phyloP scores from a whole-genome alignment of 2,113 vertebrate species.

The Marmota flaviventris region DNA sequence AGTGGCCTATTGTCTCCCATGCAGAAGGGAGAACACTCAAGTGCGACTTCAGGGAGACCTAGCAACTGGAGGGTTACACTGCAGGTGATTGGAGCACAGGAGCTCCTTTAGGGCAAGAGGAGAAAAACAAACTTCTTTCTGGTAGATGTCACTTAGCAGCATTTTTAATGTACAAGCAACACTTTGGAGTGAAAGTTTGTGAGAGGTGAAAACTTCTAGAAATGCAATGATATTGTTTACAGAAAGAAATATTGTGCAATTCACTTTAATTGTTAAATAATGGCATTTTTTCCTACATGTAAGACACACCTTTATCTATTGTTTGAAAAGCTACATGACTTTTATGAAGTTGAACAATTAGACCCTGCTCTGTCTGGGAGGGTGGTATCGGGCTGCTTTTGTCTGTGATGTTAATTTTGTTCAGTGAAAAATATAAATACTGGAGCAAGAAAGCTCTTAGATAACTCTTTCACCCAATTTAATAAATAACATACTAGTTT shows the following conservation, averaged over 20 bases:
- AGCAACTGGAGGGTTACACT: slow-evolving; percentile 50
- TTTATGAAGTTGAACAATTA: slow-evolving; percentile 58
- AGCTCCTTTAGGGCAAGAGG: neutral
- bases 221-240: slow-evolving; percentile 49
- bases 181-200: slow-evolving; percentile 55
- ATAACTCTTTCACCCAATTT: slow-evolving; percentile 39
- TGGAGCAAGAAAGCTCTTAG: slow-evolving; percentile 30
- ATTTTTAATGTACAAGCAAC: slow-evolving; percentile 29
- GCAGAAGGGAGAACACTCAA: neutral
- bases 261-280: slow-evolving; percentile 38
- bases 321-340: slow-evolving; percentile 54
- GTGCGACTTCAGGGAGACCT: slow-evolving; percentile 8
- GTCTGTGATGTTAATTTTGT: slow-evolving; percentile 75
- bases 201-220: slow-evolving; percentile 53
- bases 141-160: slow-evolving; percentile 53
- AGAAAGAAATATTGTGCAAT: slow-evolving; percentile 55
- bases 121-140: slow-evolving; percentile 79
- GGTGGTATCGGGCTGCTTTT: slow-evolving; percentile 63
- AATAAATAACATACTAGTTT: slow-evolving; percentile 11
- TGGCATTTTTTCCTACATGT: neutral
- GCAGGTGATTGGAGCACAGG: slow-evolving; percentile 37
- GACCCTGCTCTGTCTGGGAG: neutral
- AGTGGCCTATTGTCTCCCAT: neutral
- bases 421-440: slow-evolving; percentile 71
- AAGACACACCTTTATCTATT: neutral